Evolutionary conservation across 2,888 invertebrate genomes (phyloP).

Genomic region (Agrotis ipsilon): DNA sequence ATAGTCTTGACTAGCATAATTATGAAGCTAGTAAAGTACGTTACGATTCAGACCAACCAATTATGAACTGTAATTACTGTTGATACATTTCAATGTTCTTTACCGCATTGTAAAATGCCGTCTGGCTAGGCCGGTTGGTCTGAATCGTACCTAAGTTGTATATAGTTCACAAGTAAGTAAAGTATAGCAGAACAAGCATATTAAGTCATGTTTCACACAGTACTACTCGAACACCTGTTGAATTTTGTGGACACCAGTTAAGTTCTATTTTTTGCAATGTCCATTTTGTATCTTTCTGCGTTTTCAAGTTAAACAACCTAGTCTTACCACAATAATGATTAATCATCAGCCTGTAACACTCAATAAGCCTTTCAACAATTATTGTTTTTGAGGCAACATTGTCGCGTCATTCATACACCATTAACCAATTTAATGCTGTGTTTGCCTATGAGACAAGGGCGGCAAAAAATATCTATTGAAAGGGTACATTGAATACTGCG

Average conservation of each 20-base stretch:
- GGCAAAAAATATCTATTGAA: constrained; percentile 8
- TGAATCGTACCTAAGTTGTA: no score
- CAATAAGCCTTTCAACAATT: constrained; percentile 4
- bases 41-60: no score
- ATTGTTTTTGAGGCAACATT: constrained; percentile 4
- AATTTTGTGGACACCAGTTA: neutral
- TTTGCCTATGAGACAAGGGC: constrained; percentile 25
- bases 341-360: neutral
- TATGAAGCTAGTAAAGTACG: no score
- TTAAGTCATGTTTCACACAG: neutral
- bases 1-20: constrained; percentile 1
- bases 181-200: neutral
- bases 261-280: neutral
- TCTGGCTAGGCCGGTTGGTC: no score
- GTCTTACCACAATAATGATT: neutral
- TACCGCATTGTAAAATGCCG: no score
- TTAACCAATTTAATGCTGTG: constrained; percentile 17
- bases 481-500: constrained; percentile 60
- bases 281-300: neutral
- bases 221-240: neutral
- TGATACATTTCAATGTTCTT: no score
- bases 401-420: constrained; percentile 7
- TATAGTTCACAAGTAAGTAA: neutral
- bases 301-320: neutral
- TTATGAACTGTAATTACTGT: no score